These are phyloP conservation scores for Rhizomys pruinosus DNA, from an alignment of 2,113 vertebrate species.

Conservation along the genomic window DNA sequence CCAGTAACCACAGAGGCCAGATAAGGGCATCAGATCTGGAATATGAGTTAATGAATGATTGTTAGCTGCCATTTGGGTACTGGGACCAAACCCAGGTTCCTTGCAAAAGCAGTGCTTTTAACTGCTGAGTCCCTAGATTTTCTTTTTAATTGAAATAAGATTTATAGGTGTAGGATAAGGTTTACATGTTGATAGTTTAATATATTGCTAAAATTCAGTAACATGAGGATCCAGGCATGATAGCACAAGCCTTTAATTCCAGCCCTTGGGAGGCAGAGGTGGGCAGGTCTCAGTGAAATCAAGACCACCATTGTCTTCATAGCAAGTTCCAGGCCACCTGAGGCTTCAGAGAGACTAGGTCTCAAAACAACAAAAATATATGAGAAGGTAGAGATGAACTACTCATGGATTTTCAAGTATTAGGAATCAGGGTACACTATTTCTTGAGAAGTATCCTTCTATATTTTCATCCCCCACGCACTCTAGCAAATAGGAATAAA, in stretches of 20 bases:
- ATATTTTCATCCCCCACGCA: background rate
- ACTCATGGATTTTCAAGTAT: background rate
- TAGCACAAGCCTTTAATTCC: no score
- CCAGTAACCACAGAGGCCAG: no score
- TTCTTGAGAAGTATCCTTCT: background rate
- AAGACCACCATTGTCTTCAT: no score
- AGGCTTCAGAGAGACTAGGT: no score
- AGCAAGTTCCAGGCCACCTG: no score
- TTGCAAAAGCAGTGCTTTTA: background rate
- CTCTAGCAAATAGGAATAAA: background rate
- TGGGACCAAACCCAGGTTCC: no score
- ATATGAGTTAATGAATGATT: no score
- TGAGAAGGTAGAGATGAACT: background rate
- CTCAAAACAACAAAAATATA: background rate
- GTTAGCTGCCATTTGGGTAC: no score
- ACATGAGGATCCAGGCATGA: background rate
- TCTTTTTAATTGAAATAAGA: background rate
- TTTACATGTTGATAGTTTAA: background rate
- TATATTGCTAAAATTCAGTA: background rate
- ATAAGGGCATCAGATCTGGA: no score
- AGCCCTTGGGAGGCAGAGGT: no score
- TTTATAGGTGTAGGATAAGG: background rate
- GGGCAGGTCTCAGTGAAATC: no score
- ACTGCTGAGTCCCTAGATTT: background rate
- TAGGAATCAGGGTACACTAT: background rate